Base-by-base conservation (phyloP, 1,140 invertebrate species). In the Drosophila neocordata region DNA sequence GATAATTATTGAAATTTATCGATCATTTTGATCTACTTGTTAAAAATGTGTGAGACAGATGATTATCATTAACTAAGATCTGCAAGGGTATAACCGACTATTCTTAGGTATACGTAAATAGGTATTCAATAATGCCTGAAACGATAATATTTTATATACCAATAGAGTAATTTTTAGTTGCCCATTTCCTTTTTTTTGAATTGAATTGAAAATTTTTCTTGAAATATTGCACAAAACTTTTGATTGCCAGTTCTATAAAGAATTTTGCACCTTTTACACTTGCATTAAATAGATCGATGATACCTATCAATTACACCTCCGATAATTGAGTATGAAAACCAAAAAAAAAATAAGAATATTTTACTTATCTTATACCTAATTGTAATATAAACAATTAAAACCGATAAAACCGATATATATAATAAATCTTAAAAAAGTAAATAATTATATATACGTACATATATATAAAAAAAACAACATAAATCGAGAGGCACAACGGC, bases 341-440 rank as follows among this genome's bases (percentile, higher is more conserved):
- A 22, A 64, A 34, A 4, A 31, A 31, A 56, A 67, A 65, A 35
- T 34, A 31, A 55, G 71, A 34, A 71, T 73, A 31, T 48, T 64
- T 71, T 66, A 57, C n/a, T n/a, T n/a, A n/a, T n/a, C n/a, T n/a
- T n/a, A n/a, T n/a, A n/a, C n/a, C n/a, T n/a, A n/a, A n/a, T n/a
- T n/a, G n/a, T n/a, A n/a, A n/a, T n/a, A n/a, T n/a, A n/a, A n/a
- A n/a, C n/a, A n/a, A n/a, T n/a, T n/a, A n/a, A n/a, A n/a, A n/a
- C n/a, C n/a, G n/a, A n/a, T n/a, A n/a, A n/a, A n/a, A n/a, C n/a
- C n/a, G n/a, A n/a, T n/a, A n/a, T n/a, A n/a, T n/a, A n/a, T n/a
- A n/a, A n/a, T n/a, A n/a, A n/a, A n/a, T n/a, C n/a, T 56, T 24
- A 60, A 34, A 22, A 20, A 56, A 51, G 56, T 11, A 37, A 34